Base-by-base conservation (phyloP, 2,888 invertebrate species). In the Cataglyphis altisquamis region DNA sequence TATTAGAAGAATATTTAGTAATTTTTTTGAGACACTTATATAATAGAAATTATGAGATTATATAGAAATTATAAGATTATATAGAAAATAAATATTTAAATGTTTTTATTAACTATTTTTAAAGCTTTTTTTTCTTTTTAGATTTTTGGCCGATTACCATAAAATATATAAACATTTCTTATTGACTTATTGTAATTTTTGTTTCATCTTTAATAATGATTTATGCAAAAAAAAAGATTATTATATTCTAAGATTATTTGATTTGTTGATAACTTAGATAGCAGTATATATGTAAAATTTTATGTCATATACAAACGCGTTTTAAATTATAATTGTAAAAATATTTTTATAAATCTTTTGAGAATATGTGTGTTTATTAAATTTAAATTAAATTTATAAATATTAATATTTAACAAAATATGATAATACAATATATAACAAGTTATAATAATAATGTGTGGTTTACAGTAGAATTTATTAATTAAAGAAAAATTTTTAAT, bases 171-270 rank as follows among this genome's bases (percentile, higher is more conserved):
- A 88, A 86, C 88, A 81, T 84, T 70, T 36, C 29, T 78, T 91
- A 91, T 92, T 93, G 93, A 92, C 92, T 93, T 92, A 88, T 90
- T 93, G 91, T 93, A 89, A 86, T 90, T 90, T 88, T 88, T 88
- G 92, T 91, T 92, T 92, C 84, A 87, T 86, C 87, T 86, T 87
- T 87, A 85, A 87, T 75, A 87, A 78, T 86, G 80, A 82, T 89
- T 85, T 45, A 36, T 41, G 45, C 15, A 1, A 41, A 48, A 82
- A 82, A 82, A 64, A 82, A 32, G 32, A 32, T 32, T 32, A 91
- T 92, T 92, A 90, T 89, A 90, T 90, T 87, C 86, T 81, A 84
- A 10, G 41, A 72, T 52, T 48, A 48, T 48, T 48, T 84, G 0
- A 67, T 81, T 29, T 70, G 32, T 1, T 32, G 25, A n/a, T 29